Base-by-base conservation (phyloP, 2,888 invertebrate genomes). In the Ecliptopera silaceata region DNA sequence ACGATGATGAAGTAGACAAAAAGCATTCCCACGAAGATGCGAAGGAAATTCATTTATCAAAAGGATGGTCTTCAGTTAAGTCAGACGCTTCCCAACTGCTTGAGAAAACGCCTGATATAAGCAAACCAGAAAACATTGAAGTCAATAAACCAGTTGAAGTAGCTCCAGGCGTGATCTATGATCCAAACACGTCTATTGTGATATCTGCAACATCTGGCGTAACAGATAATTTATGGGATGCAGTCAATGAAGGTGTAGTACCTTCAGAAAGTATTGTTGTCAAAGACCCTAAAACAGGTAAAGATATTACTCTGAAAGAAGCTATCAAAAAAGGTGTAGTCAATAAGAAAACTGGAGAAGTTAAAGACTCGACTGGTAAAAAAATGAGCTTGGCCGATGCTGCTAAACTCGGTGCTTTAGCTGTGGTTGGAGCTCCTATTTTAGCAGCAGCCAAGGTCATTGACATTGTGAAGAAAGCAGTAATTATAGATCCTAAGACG, bases 321-420 rank as follows among this genome's bases (percentile, higher is more conserved):
- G 98, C 98, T 0, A 92, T 98, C 32, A 81, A 93, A 8, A 93
- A 93, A 66, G 95, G 96, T 44, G 92, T 97, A 47, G 91, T 98
- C 43, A 95, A 97, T 82, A 93, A 93, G 49, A 87, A 93, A 50
- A 94, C 94, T 0, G 95, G 94, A 2, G 92, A 94, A 58, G 93
- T 96, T 48, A 92, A 91, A 63, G 94, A 95, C 70, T 91, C 92
- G 64, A 84, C 92, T 0, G 95, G 95, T 2, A 93, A 93, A 42
- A 94, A 93, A 65, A 93, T 96, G 13, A 93, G 93, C 51, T 82
- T 97, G 54, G 88, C 93, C 38, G 95, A 96, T 70, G 97, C 97
- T 20, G 93, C 95, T 11, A 95, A 95, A 82, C 87, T 94, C 67
- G 97, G 97, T 8, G 85, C 96, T 18, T 82, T 97, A 8, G 93